Base-by-base conservation (phyloP, 2,797 vertebrate species). In the Thaleichthys pacificus region DNA sequence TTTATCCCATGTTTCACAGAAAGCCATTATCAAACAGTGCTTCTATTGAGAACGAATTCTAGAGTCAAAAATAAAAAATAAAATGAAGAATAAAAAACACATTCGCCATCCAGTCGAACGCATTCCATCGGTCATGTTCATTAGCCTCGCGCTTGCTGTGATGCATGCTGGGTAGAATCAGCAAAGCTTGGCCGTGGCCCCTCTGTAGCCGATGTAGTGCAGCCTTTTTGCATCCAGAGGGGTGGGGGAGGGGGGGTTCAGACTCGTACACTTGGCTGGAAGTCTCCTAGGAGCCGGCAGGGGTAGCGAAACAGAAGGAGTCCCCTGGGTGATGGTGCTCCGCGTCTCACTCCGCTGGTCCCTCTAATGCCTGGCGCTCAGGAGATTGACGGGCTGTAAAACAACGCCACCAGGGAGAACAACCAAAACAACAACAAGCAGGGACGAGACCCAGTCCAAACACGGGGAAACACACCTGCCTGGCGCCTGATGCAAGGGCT, bases 351-450 rank as follows among this genome's bases (percentile, higher is more conserved):
- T 91, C 90, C 86, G 86, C 85, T 88, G 88, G 89, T 88, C 89
- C 89, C 88, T 91, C 86, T 92, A 91, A 92, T 92, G 89, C 90
- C 88, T 88, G 91, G 89, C 88, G 88, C 87, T 91, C 91, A 89
- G 83, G 82, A 91, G 89, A 91, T 90, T 91, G 90, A 91, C 90
- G 91, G 91, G 81, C 89, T 91, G 89, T 89, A 91, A 90, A 88
- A 90, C 82, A 58, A 68, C 85, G 86, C 88, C 90, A 89, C 88
- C 87, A 84, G 90, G 90, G 89, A 86, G 83, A 91, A 89, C 86
- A 88, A 86, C 88, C 88, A 32, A 26, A n/a, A 32, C 66, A 60
- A 15, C 14, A 38, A 54, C 15, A 21, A 1, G 28, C 38, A 24
- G 1, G n/a, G n/a, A 42, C 35, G 28, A 22, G 15, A 54, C 22